A percentile compares a stretch with the other conserved stretches of the same genome.
Conservation (phyloP, 2,888 invertebrate genomes). For the Ornithoptera alexandrae region DNA sequence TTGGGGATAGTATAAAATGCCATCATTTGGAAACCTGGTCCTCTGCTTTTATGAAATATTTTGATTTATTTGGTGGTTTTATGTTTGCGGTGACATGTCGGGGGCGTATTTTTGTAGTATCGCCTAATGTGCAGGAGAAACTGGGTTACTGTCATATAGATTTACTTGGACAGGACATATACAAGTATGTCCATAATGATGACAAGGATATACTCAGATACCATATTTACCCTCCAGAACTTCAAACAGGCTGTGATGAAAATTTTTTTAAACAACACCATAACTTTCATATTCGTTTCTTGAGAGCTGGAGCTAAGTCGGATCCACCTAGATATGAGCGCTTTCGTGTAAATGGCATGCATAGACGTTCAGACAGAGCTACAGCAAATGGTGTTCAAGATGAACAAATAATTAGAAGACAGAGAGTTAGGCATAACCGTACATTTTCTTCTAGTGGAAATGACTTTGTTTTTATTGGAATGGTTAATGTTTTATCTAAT, state of each 20-base stretch:
- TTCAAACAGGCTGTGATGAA: conserved; percentile 59
- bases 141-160: conserved; percentile 94
- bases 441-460: conserved; percentile 80
- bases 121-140: conserved; percentile 90
- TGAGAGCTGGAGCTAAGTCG: conserved; percentile 85
- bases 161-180: conserved; percentile 92
- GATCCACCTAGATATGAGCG: conserved; percentile 86
- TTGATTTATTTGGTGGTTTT: conserved; percentile 88
- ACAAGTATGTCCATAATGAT: conserved; percentile 89
- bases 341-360: conserved; percentile 84
- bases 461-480: conserved; percentile 85
- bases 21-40: conserved; percentile 74
- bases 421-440: conserved; percentile 74
- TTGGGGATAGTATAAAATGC: conserved; percentile 77
- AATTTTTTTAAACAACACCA: conserved; percentile 70
- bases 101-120: conserved; percentile 92
- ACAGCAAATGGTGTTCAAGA: conserved; percentile 74
- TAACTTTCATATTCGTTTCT: conserved; percentile 80
- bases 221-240: conserved; percentile 82
- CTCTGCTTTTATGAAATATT: conserved; percentile 80
- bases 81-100: conserved; percentile 88
- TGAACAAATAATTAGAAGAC: conserved; percentile 74
- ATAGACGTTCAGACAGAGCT: conserved; percentile 80
- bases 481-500: conserved; percentile 83
- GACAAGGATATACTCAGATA: conserved; percentile 88